These are phyloP conservation scores for Muntiacus reevesi DNA, from an alignment of 2,113 vertebrate species.

Conservation along the genomic window DNA sequence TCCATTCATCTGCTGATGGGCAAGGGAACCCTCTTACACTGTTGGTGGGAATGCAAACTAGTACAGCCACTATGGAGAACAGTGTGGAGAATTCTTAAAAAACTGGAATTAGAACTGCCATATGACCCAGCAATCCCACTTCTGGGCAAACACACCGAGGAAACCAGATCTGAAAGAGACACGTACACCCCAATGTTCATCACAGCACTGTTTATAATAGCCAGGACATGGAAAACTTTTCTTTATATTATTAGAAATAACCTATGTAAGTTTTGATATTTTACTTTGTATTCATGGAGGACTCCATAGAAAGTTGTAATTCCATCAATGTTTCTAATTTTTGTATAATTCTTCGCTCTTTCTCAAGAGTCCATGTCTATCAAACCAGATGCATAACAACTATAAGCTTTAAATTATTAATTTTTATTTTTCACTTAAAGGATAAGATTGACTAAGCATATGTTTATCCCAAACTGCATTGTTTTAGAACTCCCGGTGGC, in stretches of 20 bases:
- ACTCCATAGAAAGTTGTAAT: not conserved
- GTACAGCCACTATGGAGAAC: too few relatives aligned
- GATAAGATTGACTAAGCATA: conserved; percentile 43
- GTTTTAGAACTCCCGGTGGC: conserved; percentile 18
- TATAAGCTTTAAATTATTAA: conserved; percentile 33
- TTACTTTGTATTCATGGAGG: not conserved
- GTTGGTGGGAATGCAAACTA: too few relatives aligned
- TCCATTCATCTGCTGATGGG: too few relatives aligned
- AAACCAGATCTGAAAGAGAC: too few relatives aligned
- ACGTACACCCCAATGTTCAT: too few relatives aligned
- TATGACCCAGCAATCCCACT: too few relatives aligned
- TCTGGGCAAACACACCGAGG: too few relatives aligned
- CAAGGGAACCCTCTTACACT: too few relatives aligned
- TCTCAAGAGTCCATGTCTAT: not conserved
- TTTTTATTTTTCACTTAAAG: conserved; percentile 12
- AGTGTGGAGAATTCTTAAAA: too few relatives aligned
- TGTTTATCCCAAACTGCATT: conserved; percentile 42
- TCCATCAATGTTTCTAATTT: not conserved
- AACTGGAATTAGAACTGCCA: too few relatives aligned
- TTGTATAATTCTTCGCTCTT: not conserved
- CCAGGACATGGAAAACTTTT: not conserved
- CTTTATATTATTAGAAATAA: conserved; percentile 12
- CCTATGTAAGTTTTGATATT: not conserved
- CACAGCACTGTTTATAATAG: too few relatives aligned
- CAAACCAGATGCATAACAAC: conserved; percentile 51